phyloP scores from a whole-genome alignment of 2,113 vertebrate species.

The Nematolebias whitei region DNA sequence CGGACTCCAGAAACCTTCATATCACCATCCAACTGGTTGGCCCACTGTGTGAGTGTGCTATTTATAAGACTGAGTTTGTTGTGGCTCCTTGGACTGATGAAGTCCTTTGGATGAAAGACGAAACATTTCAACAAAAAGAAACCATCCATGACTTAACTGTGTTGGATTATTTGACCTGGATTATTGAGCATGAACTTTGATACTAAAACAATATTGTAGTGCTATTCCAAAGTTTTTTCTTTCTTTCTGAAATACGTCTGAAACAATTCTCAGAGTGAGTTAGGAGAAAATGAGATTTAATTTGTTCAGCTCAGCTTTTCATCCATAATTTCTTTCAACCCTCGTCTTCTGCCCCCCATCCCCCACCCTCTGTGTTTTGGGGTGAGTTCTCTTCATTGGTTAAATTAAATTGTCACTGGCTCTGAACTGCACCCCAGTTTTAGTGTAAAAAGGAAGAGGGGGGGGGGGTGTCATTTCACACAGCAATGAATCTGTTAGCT shows the following conservation, averaged over 20 bases:
- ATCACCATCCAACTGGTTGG: too few species aligned
- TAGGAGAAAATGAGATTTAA: slow-evolving; percentile 13
- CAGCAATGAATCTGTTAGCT: slow-evolving; percentile 1
- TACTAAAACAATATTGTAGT: too few species aligned
- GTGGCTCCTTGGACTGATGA: too few species aligned
- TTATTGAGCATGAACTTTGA: too few species aligned
- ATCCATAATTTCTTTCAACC: slow-evolving; percentile 10
- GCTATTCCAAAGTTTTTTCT: background rate
- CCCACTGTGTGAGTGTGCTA: too few species aligned
- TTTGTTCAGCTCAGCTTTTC: slow-evolving; percentile 30
- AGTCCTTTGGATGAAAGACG: too few species aligned
- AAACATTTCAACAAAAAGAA: too few species aligned
- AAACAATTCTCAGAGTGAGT: background rate
- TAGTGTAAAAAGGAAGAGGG: background rate
- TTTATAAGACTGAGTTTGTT: too few species aligned
- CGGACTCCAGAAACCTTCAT: too few species aligned
- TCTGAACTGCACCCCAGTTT: slow-evolving; percentile 21
- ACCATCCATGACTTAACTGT: too few species aligned
- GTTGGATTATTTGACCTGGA: too few species aligned
- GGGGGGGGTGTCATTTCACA: slow-evolving; percentile 7
- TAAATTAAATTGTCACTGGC: slow-evolving; percentile 25
- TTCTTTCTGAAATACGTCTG: background rate
- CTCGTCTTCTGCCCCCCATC: slow-evolving; percentile 14
- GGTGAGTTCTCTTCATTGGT: slow-evolving; percentile 11
- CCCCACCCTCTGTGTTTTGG: slow-evolving; percentile 31